Conservation (phyloP, 2,113 vertebrate species). For the Strix aluco region DNA sequence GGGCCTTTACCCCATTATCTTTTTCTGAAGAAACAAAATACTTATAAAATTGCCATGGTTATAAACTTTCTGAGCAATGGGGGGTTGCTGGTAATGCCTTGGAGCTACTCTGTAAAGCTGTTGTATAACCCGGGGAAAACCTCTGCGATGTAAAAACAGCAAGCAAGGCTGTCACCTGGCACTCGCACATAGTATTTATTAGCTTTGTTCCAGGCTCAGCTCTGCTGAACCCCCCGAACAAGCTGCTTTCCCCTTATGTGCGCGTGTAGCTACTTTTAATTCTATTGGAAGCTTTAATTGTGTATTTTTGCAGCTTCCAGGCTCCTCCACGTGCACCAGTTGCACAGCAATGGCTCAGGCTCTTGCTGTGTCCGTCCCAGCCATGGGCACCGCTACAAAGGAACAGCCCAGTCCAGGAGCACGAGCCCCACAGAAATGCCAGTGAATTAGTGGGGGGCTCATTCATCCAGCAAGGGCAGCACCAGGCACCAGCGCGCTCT, state of each 20-base stretch:
- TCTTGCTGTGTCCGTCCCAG: background rate
- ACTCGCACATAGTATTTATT: accelerated
- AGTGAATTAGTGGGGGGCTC: background rate
- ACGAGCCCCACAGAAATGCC: background rate
- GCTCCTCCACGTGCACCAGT: accelerated
- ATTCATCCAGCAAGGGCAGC: accelerated
- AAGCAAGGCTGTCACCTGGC: background rate
- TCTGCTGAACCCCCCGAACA: background rate
- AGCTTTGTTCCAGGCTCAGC: background rate
- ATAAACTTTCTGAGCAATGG: background rate
- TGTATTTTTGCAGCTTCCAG: background rate
- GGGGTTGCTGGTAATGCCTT: background rate
- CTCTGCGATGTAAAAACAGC: background rate
- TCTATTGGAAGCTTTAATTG: background rate
- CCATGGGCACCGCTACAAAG: background rate
- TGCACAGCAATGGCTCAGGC: background rate
- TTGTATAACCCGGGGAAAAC: background rate
- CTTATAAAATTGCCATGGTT: background rate
- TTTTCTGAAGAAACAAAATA: background rate
- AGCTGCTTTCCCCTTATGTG: background rate
- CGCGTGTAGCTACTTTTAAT: background rate
- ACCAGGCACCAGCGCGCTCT: accelerated
- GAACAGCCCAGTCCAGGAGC: background rate
- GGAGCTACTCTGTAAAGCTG: background rate
- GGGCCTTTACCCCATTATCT: background rate